Evolutionary conservation across 2,113 vertebrate genomes (phyloP), one percentile per base, ranked within the genome.

Genomic region (Dendrocopos noguchii): DNA sequence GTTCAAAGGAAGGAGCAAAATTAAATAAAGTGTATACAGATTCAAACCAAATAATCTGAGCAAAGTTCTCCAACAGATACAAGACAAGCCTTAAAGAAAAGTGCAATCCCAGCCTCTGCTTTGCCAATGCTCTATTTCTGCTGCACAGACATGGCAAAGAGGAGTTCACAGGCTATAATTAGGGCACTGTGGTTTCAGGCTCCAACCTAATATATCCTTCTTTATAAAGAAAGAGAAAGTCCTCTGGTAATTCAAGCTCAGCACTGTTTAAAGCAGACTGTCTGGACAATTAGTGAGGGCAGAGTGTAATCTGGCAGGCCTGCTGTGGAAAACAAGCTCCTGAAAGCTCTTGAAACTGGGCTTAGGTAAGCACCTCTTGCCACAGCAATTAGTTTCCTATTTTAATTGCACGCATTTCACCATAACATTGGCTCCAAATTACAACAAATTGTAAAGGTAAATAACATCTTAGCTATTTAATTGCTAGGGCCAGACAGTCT

Each of bases 401-500:
- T 90, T 95, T 91, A 94, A 92, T 79, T 67, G 57, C 70, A 47
- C 6, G 73, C 12, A 85, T 46, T 92, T 46, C 21, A 50, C 12
- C 31, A 39, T 81, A 80, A 82, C 36, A 36, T 42, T 73, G 67
- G 16, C 7, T 90, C 56, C 14, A 61, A 85, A 73, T 80, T 60
- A 78, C 24, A 68, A 31, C 31, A 70, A 70, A 80, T 68, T 64
- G 17, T 71, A 84, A 91, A 78, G 39, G 60, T 12, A 83, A 93
- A 92, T 72, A 84, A 24, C 31, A 74, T 18, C 33, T 46, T 33
- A 29, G 25, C 34, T 72, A 60, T 68, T 83, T 81, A 78, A 68
- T 25, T 74, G 72, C 57, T 64, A 81, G 24, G 50, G 42, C 55
- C 67, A 91, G 59, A 12, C 67, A 65, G 21, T 46, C 57, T 73